phyloP scores from a whole-genome alignment of 2,113 vertebrate species.

The Gnathonemus longibarbis region DNA sequence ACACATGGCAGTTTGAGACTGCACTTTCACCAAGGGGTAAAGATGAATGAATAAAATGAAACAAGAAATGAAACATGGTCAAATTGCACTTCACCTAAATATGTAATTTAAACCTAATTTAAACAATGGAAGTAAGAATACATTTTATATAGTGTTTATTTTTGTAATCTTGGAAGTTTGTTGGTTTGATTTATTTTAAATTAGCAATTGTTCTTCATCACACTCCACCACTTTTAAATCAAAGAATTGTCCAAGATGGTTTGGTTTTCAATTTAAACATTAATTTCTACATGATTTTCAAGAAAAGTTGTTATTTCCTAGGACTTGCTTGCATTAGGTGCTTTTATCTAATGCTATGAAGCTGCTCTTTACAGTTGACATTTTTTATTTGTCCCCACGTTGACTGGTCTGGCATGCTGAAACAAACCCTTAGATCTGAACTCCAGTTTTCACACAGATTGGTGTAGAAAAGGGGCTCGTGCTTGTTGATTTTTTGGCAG shows the following conservation, averaged over 20 bases:
- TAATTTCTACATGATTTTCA: background rate
- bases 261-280: background rate
- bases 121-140: background rate
- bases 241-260: background rate
- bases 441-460: conserved; percentile 27
- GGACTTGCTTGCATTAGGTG: background rate
- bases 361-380: background rate
- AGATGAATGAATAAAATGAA: conserved; percentile 1
- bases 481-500: background rate
- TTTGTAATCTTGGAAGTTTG: background rate
- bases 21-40: background rate
- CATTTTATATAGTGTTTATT: background rate
- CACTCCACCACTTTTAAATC: background rate
- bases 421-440: background rate
- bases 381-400: background rate
- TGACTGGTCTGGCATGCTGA: background rate
- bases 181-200: background rate
- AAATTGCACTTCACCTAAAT: background rate
- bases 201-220: background rate
- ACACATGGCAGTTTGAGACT: background rate
- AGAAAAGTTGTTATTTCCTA: background rate
- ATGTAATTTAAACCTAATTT: background rate
- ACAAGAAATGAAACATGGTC: background rate
- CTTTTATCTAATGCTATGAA: background rate
- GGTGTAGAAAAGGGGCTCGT: conserved; percentile 39